Percentiles rank a stretch among this genome's conserved stretches.
These are phyloP conservation scores for Acleris holmiana DNA, from an alignment of 2,888 invertebrate species.

Conservation along the genomic window DNA sequence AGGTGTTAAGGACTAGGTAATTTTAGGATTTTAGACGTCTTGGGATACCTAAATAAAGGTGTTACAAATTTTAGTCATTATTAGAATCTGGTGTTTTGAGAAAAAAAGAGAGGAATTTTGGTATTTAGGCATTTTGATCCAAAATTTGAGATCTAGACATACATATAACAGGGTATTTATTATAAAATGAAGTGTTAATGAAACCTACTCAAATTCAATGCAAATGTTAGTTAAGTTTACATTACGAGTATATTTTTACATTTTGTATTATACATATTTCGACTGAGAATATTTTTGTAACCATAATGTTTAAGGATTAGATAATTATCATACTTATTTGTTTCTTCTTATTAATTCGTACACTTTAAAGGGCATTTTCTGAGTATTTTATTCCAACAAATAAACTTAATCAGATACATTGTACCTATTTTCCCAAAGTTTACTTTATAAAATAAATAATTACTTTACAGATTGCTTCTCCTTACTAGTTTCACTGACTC, in stretches of 20 bases:
- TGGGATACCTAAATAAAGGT: no score
- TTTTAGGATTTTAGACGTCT: no score
- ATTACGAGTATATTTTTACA: conserved; percentile 46
- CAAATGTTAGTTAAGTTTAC: conserved; percentile 31
- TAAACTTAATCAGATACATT: conserved; percentile 18
- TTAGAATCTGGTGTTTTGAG: no score
- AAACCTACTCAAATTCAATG: no score
- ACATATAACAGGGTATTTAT: no score
- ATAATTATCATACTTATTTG: conserved; percentile 40
- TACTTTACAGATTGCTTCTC: conserved; percentile 22
- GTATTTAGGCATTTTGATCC: no score
- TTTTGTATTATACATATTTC: conserved; percentile 59
- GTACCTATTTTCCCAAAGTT: conserved; percentile 44
- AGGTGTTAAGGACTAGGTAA: no score
- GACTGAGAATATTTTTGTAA: conserved; percentile 66
- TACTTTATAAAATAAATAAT: conserved; percentile 25
- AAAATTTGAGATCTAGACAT: no score
- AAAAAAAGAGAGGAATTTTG: no score
- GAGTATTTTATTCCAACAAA: conserved; percentile 24
- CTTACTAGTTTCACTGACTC: conserved; percentile 27
- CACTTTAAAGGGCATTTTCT: conserved; percentile 46
- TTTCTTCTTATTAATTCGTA: conserved; percentile 45
- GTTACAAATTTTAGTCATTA: no score
- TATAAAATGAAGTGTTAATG: no score
- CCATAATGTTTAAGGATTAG: conserved; percentile 40